Percentiles rank a stretch among this genome's conserved stretches.
phyloP scores from a whole-genome alignment of 2,888 invertebrate genomes.

The Melieria omissa region DNA sequence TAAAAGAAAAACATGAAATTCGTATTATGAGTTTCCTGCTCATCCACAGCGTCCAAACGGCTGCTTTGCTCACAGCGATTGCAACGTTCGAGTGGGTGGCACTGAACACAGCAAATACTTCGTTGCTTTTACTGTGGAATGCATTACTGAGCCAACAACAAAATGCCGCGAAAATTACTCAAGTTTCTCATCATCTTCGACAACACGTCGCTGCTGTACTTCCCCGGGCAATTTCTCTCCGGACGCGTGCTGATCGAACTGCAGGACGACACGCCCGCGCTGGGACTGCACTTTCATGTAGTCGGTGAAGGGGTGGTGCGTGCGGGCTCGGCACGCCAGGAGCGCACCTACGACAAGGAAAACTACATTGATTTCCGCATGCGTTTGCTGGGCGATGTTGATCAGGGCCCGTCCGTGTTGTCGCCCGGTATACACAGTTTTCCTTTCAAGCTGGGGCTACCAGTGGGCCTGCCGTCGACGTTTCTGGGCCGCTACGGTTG shows the following conservation, averaged over 20 bases:
- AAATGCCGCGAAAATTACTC: constrained; percentile 86
- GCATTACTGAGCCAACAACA: constrained; percentile 7
- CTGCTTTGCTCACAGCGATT: neutral
- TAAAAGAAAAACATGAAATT: too few species aligned
- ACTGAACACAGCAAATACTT: neutral
- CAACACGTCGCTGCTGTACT: constrained; percentile 91
- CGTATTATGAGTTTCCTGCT: neutral
- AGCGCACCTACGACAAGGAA: constrained; percentile 89
- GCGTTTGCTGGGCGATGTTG: constrained; percentile 88
- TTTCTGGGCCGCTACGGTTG: constrained; percentile 94
- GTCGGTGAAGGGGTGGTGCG: constrained; percentile 95
- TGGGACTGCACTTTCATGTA: constrained; percentile 92
- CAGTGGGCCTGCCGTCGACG: constrained; percentile 89
- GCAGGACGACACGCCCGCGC: constrained; percentile 92
- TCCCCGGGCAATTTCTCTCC: constrained; percentile 92
- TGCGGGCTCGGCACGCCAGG: constrained; percentile 83
- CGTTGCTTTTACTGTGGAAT: neutral
- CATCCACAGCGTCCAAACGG: too few species aligned
- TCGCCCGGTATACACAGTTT: constrained; percentile 96
- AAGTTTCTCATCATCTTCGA: constrained; percentile 95
- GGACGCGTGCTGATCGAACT: constrained; percentile 92
- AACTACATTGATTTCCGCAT: constrained; percentile 96
- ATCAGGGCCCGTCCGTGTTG: constrained; percentile 83
- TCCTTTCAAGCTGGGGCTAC: constrained; percentile 91
- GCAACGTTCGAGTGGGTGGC: neutral